A percentile compares a stretch with the other conserved stretches of the same genome.
These are phyloP conservation scores for Ptychadena robeensis DNA, from an alignment of 2,797 vertebrate genomes.

Conservation along the genomic window DNA sequence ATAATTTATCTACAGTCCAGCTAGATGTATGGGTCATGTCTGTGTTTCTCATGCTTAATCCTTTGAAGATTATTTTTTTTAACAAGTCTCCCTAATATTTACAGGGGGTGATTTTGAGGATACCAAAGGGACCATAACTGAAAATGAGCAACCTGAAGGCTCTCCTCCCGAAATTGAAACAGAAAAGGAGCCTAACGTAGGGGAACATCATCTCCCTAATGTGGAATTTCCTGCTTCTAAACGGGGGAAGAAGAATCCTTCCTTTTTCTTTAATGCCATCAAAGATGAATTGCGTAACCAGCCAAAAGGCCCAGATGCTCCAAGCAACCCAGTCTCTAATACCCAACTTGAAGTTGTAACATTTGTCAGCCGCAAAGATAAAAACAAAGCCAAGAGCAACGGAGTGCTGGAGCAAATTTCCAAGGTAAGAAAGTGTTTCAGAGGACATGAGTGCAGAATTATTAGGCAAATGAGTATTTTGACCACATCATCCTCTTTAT, in stretches of 20 bases:
- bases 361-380: constrained; percentile 78
- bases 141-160: background rate
- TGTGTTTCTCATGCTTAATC: no score
- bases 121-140: constrained; percentile 59
- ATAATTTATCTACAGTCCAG: no score
- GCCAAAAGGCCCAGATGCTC: background rate
- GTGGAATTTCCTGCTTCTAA: background rate
- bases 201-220: background rate
- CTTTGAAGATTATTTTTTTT: no score
- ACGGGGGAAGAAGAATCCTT: constrained; percentile 58
- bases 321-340: background rate
- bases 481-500: no score
- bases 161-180: background rate
- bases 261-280: constrained; percentile 67
- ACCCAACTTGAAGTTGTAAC: constrained; percentile 77
- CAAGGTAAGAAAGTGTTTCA: constrained; percentile 69
- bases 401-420: background rate
- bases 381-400: constrained; percentile 63
- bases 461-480: no score
- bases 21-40: no score
- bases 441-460: no score
- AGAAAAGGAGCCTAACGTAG: no score
- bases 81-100: background rate
- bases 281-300: constrained; percentile 60
- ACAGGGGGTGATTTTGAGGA: constrained; percentile 67